Evolutionary conservation across 2,113 vertebrate species (phyloP), one percentile per base, ranked within the genome.

Genomic region (Cyprinus carpio): DNA sequence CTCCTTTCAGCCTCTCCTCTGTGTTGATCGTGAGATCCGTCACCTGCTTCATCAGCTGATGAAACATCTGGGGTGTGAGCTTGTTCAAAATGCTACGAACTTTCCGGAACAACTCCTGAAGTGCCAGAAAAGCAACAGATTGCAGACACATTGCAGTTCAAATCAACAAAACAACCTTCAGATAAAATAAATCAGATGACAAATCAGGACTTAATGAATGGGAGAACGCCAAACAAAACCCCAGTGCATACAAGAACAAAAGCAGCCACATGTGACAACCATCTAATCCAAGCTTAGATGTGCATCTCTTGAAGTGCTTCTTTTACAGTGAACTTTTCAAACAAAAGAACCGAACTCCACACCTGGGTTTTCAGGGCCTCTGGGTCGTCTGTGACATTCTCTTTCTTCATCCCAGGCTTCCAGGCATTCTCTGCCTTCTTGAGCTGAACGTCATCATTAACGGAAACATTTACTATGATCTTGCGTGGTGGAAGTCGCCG

Each of bases 1-100:
- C 97, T 18, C 98, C 98, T 90, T 99, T 99, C 75, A 99, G 95
- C 65, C 98, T 91, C 93, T 99, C 98, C 84, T 99, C 98, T 0
- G 98, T 99, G 91, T 99, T 97, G 84, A 99, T 97, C 0, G 98
- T 98, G 88, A 99, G 95, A 85, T 97, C 98, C 0, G 96, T 97
- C 90, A 99, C 97, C 90, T 99, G 98, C 93, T 99, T 99, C 96
- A 99, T 99, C 58, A 99, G 95, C 88, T 98, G 97, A 83, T 97
- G 96, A 93, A 99, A 99, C 96, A 98, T 99, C 93, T 99, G 98
- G 1, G 98, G 98, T 0, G 98, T 99, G 90, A 99, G 92, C 91
- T 99, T 99, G 94, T 99, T 99, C 90, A 99, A 92, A 93, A 99
- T 99, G 94, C 98, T 98, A 67, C 98, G 96, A 31, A 99, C 98